Base-by-base conservation (phyloP, 2,113 vertebrate genomes). In the Dolichallabes microphthalmus region DNA sequence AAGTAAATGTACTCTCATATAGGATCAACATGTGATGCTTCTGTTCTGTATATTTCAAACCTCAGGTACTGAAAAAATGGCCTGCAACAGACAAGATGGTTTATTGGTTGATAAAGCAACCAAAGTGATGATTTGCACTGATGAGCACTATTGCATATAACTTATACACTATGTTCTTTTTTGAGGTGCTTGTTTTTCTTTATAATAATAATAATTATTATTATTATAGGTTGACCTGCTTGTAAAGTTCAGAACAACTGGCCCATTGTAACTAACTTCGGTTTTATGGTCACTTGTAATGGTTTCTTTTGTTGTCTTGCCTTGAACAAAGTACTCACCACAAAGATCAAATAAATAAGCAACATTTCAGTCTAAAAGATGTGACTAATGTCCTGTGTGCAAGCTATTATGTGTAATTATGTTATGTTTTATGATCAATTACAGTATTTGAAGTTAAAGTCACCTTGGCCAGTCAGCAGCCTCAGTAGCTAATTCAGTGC, bases 401-500 rank as follows among this genome's bases (percentile, higher is more conserved):
- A 39, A 78, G 57, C 86, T 85, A 52, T 55, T 84, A 25, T 27
- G 12, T 84, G 45, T 76, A 58, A 74, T 79, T 69, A 77, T 30
- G 82, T 12, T 69, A 52, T 77, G n/a, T 68, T 76, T 75, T 74
- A 20, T 78, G 71, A 27, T 82, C 27, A 60, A 84, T 86, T 73
- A 71, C 39, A 79, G 88, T 69, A 32, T 3, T 75, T 39, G 30
- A 66, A 82, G 50, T 75, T 83, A 80, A 91, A 94, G 93, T 95
- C 92, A 95, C 94, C 93, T 93, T 94, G 93, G 89, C 64, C 88
- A 92, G 86, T 95, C 94, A 85, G 84, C 93, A 58, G 73, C 77
- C 88, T 86, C 85, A 90, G 39, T 52, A 85, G 85, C 92, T 50
- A 74, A 82, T 89, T 84, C 84, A 90, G 14, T 45, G 87, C 79